Evolutionary conservation across 2,888 invertebrate genomes (phyloP), one percentile per base, ranked within the genome.

Genomic region (Graphium colonna): DNA sequence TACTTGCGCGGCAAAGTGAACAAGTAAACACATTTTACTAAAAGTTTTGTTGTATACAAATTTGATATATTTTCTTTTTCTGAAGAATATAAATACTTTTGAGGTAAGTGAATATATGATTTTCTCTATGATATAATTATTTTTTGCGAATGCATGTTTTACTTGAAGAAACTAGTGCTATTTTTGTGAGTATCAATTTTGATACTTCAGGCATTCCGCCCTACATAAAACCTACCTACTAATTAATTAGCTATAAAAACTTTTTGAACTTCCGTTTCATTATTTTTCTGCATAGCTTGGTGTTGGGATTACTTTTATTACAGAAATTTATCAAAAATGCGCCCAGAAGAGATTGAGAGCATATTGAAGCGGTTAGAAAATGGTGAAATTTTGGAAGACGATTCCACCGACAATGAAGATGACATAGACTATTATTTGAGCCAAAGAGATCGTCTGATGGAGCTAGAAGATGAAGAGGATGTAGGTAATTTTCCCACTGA

Each of bases 391-490:
- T n/a, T n/a, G n/a, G n/a, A n/a, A n/a, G n/a, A n/a, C n/a, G n/a
- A 7, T 28, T 28, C 4, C 4, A 28, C 8, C 4, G 8, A 8
- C 63, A 62, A 65, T 64, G 60, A 65, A n/a, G n/a, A n/a, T n/a
- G n/a, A n/a, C n/a, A n/a, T n/a, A n/a, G n/a, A n/a, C n/a, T n/a
- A n/a, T n/a, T n/a, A n/a, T n/a, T n/a, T n/a, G n/a, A n/a, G n/a
- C n/a, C n/a, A n/a, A n/a, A n/a, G n/a, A n/a, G n/a, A 65, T 60
- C 60, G 60, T 62, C 61, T 61, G 63, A 64, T 64, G 58, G 63
- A 65, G 58, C 62, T 64, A 61, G 63, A 67, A 55, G 61, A 63
- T 64, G 59, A 64, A 61, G 65, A 67, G 56, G 63, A 64, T 63
- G n/a, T n/a, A n/a, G n/a, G n/a, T n/a, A n/a, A n/a, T n/a, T n/a